Conservation (phyloP, 2,797 vertebrate genomes). For the Phaenicophaeus curvirostris region DNA sequence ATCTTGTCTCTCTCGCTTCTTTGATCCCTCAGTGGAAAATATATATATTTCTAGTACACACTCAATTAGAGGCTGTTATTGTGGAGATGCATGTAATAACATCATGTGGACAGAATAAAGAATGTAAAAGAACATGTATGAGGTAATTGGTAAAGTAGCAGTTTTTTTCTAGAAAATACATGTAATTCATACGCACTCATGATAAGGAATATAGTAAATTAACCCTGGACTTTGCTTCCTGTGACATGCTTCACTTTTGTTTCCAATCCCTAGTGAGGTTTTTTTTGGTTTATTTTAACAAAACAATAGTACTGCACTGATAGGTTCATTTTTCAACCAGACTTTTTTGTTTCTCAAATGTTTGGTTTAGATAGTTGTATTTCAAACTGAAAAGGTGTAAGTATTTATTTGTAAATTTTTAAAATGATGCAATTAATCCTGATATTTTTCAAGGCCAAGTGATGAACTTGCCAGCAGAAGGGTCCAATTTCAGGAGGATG, state of each 20-base stretch:
- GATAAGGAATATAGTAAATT: not conserved
- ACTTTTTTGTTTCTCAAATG: not conserved
- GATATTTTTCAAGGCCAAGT: not conserved
- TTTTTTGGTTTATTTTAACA: not conserved
- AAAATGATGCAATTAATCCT: not conserved
- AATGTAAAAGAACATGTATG: not conserved
- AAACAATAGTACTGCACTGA: not conserved
- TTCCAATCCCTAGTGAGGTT: not conserved
- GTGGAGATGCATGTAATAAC: not conserved
- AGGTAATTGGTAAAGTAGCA: not conserved
- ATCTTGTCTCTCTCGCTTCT: not conserved
- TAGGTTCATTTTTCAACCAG: not conserved
- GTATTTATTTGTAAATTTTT: not conserved
- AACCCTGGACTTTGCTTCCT: not conserved
- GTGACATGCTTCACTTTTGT: not conserved
- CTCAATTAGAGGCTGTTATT: not conserved
- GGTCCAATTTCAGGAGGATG: not conserved
- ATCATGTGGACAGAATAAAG: not conserved
- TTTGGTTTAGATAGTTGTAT: not conserved
- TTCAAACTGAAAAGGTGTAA: not conserved
- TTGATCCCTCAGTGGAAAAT: not conserved
- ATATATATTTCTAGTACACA: not conserved
- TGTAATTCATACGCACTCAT: not conserved
- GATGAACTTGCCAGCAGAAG: not conserved
- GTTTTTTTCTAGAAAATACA: not conserved